These are phyloP conservation scores for Pomacea canaliculata DNA, from an alignment of 2,888 invertebrate genomes.

Conservation along the genomic window DNA sequence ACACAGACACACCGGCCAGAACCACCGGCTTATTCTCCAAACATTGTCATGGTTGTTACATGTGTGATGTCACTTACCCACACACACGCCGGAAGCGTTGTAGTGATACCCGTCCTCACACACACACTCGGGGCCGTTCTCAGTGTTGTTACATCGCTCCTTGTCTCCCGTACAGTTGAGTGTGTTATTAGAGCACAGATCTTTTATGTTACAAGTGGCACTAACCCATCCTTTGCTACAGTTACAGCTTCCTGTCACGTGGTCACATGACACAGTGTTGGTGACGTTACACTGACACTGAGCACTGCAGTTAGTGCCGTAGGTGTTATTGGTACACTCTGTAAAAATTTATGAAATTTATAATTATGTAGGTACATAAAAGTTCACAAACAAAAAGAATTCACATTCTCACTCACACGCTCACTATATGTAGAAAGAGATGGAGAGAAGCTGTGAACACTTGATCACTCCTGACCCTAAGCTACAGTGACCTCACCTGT, in stretches of 20 bases:
- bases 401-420: too few species aligned
- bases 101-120: slow-evolving; percentile 13
- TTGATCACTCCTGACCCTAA: too few species aligned
- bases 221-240: slow-evolving; percentile 34
- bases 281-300: slow-evolving; percentile 24
- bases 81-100: not conserved
- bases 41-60: too few species aligned
- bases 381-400: too few species aligned
- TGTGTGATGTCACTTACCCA: not conserved
- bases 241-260: slow-evolving; percentile 28
- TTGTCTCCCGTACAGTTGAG: not conserved
- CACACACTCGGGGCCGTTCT: slow-evolving; percentile 7
- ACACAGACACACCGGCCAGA: too few species aligned
- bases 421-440: too few species aligned
- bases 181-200: too few species aligned
- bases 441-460: too few species aligned
- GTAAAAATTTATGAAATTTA: not conserved
- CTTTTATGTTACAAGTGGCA: too few species aligned
- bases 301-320: slow-evolving; percentile 24
- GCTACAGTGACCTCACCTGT: slow-evolving; percentile 3
- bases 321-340: slow-evolving; percentile 27
- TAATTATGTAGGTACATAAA: too few species aligned
- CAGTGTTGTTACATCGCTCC: slow-evolving; percentile 13
- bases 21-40: too few species aligned
- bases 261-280: slow-evolving; percentile 31